These are phyloP conservation scores for Ostrea edulis DNA, from an alignment of 1,140 invertebrate genomes.

Conservation along the genomic window DNA sequence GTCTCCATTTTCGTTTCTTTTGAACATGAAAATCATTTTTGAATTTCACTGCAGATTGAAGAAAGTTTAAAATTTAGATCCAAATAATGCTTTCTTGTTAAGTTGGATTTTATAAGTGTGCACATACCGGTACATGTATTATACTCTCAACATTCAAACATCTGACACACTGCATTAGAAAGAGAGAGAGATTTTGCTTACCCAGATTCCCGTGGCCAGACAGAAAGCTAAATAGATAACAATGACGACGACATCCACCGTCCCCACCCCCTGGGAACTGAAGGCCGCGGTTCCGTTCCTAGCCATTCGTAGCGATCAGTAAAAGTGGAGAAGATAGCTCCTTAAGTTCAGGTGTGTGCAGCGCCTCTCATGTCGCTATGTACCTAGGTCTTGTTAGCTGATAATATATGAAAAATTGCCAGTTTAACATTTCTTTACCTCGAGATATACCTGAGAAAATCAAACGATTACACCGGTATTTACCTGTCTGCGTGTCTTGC, in stretches of 20 bases:
- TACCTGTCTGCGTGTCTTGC: background rate
- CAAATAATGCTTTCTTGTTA: too few relatives aligned
- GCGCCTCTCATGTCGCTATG: background rate
- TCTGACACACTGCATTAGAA: too few relatives aligned
- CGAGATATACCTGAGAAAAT: slow-evolving; percentile 4
- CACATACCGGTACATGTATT: too few relatives aligned
- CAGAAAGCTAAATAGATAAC: slow-evolving; percentile 61
- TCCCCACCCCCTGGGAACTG: slow-evolving; percentile 48
- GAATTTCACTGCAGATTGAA: too few relatives aligned
- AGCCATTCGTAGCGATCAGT: slow-evolving; percentile 25
- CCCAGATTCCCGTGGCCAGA: slow-evolving; percentile 60
- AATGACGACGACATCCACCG: slow-evolving; percentile 59
- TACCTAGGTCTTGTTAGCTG: slow-evolving; percentile 6
- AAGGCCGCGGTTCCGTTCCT: slow-evolving; percentile 50
- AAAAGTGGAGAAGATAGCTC: background rate
- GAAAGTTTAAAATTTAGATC: too few relatives aligned
- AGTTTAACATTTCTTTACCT: background rate
- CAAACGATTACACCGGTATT: background rate
- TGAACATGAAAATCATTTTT: too few relatives aligned
- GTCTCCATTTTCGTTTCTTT: too few relatives aligned
- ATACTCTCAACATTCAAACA: too few relatives aligned
- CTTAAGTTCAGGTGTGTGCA: background rate
- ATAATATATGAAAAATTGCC: slow-evolving; percentile 17
- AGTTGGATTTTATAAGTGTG: too few relatives aligned
- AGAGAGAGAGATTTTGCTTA: slow-evolving; percentile 49